Percentiles rank a stretch among this genome's conserved stretches.
Conservation (phyloP, 2,797 vertebrate species). For the Acanthornis magna region DNA sequence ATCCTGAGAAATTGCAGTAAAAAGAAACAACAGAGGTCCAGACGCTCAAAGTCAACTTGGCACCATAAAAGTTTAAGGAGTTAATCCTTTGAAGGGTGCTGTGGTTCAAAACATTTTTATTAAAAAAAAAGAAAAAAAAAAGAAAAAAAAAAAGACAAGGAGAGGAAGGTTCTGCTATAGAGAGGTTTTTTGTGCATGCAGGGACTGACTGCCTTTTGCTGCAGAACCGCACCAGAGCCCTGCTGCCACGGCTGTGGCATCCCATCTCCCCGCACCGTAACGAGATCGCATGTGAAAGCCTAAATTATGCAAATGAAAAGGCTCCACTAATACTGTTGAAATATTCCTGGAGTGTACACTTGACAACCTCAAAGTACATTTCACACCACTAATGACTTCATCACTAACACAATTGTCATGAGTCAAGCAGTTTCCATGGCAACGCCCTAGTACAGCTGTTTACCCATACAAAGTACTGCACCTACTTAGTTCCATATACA, state of each 20-base stretch:
- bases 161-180: neutral
- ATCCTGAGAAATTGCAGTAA: neutral
- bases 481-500: conserved; percentile 82
- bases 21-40: neutral
- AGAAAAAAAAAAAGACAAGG: rapidly evolving
- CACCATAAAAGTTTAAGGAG: neutral
- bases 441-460: conserved; percentile 80
- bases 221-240: neutral
- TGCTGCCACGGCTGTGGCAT: conserved; percentile 19
- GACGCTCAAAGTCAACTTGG: neutral
- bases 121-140: neutral
- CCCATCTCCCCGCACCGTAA: conserved; percentile 54
- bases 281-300: conserved; percentile 74
- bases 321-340: conserved; percentile 77
- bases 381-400: conserved; percentile 83
- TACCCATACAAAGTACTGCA: conserved; percentile 80
- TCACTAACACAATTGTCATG: conserved; percentile 81
- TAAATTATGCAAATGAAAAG: conserved; percentile 82
- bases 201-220: neutral
- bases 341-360: conserved; percentile 83
- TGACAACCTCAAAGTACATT: conserved; percentile 83
- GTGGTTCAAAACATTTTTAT: neutral
- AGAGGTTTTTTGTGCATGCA: neutral
- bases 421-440: conserved; percentile 82
- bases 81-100: neutral